Evolutionary conservation across 2,797 vertebrate species (phyloP), one percentile per base, ranked within the genome.

Genomic region (Chaenodraco wilsoni): DNA sequence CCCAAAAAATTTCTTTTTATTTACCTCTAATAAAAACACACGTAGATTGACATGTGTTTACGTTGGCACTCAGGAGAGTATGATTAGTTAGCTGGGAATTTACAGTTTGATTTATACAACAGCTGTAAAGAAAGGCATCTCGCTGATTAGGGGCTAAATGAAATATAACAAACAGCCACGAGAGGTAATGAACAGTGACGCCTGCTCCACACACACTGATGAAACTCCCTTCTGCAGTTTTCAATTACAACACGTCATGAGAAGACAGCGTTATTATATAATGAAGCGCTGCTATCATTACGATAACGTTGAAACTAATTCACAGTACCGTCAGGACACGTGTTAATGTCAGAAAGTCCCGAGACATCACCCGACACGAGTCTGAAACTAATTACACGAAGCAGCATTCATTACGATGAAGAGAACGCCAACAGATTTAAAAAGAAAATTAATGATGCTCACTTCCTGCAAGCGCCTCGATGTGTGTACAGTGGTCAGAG

Each of bases 71-170:
- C 60, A 31, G 73, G 71, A 83, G 61, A 70, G 69, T 77, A 62
- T 84, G 78, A 89, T 88, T 71, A 45, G 73, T 70, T 61, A 73
- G 50, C 69, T 76, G 74, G 40, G 83, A 87, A 81, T 84, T 58
- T 84, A 70, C 78, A 74, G 72, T 70, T 48, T 74, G 74, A 85
- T 78, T 81, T 81, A 80, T 62, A 64, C 67, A 63, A 72, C 74
- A 63, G 61, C 8, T 9, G 5, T 68, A 83, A 84, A 80, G 69
- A 57, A 80, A 82, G 74, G 85, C 70, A 65, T 85, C 83, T 77
- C 70, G 1, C 86, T 85, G 81, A 92, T 91, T 87, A 87, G 65
- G 60, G 48, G 49, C 72, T 51, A 71, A 87, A 86, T 74, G 65
- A 74, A 83, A 88, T 78, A 81, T 78, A 84, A 83, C 78, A 37